Percentiles rank a stretch among this genome's conserved stretches.
Evolutionary conservation across 2,797 vertebrate genomes (phyloP).

Genomic region (Apodemus agrarius): DNA sequence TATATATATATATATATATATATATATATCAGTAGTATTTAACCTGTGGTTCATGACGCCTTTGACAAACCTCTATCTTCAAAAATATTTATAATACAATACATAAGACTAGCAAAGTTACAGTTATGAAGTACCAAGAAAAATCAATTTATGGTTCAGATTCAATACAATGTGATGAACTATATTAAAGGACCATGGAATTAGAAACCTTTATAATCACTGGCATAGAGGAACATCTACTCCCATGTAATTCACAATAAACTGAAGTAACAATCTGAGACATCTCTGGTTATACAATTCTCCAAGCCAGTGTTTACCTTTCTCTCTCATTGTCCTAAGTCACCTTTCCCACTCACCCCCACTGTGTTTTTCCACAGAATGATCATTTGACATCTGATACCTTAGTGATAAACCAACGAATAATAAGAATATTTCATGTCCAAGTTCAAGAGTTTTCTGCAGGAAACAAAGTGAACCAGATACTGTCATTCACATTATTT

Average conservation of each 20-base stretch:
- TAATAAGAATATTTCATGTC: neutral
- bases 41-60: neutral
- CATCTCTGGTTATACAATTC: neutral
- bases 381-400: neutral
- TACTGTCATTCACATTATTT: neutral
- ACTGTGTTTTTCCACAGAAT: neutral
- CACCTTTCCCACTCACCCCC: neutral
- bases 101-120: neutral
- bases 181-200: neutral
- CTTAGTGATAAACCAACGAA: neutral
- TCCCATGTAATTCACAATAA: neutral
- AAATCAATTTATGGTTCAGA: neutral
- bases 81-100: neutral
- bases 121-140: neutral
- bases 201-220: neutral
- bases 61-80: neutral
- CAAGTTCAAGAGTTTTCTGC: neutral
- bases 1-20: too few relatives aligned
- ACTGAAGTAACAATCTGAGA: neutral
- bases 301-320: neutral
- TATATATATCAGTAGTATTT: neutral
- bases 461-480: neutral
- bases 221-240: neutral
- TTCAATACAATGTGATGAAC: neutral
- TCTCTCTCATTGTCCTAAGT: neutral